Evolutionary conservation across 1,140 invertebrate species (phyloP).

Genomic region (Drosophila fuyamai): DNA sequence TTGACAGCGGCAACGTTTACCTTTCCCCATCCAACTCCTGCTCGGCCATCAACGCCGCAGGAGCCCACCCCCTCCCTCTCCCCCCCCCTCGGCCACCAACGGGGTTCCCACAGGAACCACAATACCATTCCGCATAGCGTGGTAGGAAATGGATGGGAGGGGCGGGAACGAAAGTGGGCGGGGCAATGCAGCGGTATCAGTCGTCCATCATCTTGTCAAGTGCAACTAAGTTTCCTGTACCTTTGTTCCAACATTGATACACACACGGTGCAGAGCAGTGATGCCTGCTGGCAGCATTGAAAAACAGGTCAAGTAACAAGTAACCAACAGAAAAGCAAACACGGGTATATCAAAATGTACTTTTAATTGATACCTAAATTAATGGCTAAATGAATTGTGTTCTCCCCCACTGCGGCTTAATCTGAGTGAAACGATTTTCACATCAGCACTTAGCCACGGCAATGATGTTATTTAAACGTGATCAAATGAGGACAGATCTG

Average conservation of each 20-base stretch:
- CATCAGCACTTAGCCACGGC: too few species aligned
- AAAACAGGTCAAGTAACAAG: background rate
- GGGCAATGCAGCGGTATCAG: slow-evolving; percentile 61
- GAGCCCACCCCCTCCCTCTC: background rate
- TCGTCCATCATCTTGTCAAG: slow-evolving; percentile 76
- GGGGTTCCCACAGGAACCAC: slow-evolving; percentile 4
- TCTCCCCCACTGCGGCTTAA: too few species aligned
- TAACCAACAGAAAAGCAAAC: background rate
- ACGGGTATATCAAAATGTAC: background rate
- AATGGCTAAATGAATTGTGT: too few species aligned
- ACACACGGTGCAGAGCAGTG: background rate
- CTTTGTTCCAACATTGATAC: slow-evolving; percentile 30
- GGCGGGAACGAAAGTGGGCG: background rate
- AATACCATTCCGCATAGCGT: background rate
- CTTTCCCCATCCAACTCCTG: slow-evolving; percentile 5
- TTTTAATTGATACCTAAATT: too few species aligned
- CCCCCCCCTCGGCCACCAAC: background rate
- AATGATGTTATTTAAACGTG: too few species aligned
- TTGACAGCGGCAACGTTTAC: slow-evolving; percentile 72
- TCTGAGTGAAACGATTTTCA: too few species aligned
- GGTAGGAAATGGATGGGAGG: background rate
- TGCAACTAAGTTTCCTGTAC: slow-evolving; percentile 67
- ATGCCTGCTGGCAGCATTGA: background rate
- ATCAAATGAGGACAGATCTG: background rate
- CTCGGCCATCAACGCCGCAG: background rate